phyloP scores from a whole-genome alignment of 2,113 vertebrate genomes.

The Proterorhinus semilunaris region DNA sequence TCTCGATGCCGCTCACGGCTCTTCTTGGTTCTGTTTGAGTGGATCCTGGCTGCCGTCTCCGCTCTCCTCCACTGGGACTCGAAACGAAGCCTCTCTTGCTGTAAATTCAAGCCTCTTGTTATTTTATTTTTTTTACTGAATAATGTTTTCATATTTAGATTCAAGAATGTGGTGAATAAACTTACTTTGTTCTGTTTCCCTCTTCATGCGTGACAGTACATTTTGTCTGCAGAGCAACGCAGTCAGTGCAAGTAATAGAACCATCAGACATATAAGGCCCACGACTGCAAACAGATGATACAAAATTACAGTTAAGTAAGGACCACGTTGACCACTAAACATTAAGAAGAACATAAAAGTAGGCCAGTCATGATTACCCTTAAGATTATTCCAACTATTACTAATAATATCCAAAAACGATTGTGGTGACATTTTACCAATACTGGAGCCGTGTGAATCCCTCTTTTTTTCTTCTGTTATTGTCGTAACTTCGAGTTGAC shows the following conservation, averaged over 20 bases:
- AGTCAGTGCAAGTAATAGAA: constrained; percentile 39
- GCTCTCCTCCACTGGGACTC: constrained; percentile 72
- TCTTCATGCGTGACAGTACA: constrained; percentile 5
- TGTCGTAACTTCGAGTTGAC: rapidly evolving
- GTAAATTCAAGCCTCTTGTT: constrained; percentile 12
- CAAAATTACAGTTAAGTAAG: not conserved
- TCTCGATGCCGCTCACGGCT: constrained; percentile 26
- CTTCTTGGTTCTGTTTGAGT: constrained; percentile 42
- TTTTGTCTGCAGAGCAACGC: constrained; percentile 48
- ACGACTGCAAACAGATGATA: constrained; percentile 28
- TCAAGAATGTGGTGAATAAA: not conserved
- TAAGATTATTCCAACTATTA: no score
- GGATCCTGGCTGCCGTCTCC: constrained; percentile 53
- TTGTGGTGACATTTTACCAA: constrained; percentile 32
- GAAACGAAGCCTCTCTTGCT: constrained; percentile 54
- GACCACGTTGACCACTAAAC: not conserved
- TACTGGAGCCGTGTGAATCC: rapidly evolving
- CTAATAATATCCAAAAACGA: not conserved
- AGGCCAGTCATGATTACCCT: no score
- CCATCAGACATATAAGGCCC: constrained; percentile 37
- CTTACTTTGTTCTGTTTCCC: constrained; percentile 36
- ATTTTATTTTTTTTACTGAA: not conserved
- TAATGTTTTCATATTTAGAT: not conserved
- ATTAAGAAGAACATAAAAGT: no score
- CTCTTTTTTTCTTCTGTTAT: no score